Conservation (phyloP, 2,113 vertebrate genomes). For the Natator depressus region DNA sequence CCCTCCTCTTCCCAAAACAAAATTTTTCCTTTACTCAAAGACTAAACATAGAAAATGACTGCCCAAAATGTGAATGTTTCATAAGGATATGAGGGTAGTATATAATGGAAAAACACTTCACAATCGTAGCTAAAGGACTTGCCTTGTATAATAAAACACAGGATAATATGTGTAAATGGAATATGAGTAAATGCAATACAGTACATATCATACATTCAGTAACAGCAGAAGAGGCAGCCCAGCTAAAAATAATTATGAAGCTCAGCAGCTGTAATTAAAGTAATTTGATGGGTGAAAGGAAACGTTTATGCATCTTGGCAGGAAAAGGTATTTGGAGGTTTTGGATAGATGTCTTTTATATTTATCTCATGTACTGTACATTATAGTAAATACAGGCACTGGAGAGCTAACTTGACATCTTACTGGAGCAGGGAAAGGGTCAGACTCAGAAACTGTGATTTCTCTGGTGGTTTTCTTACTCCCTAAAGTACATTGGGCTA, state of each 20-base stretch:
- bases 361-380: conserved; percentile 69
- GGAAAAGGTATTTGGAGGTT: conserved; percentile 79
- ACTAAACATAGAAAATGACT: not conserved
- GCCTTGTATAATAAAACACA: conserved; percentile 44
- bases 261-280: conserved; percentile 83
- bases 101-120: not conserved
- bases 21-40: not conserved
- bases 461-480: not conserved
- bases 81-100: not conserved
- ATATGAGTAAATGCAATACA: conserved; percentile 63
- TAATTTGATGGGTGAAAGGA: conserved; percentile 80
- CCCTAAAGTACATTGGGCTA: not conserved
- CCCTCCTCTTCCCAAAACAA: not conserved
- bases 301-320: conserved; percentile 79
- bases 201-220: conserved; percentile 62
- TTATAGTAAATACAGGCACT: conserved; percentile 60
- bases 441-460: not conserved
- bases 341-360: conserved; percentile 79
- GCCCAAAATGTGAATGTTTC: not conserved
- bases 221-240: conserved; percentile 68
- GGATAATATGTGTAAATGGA: conserved; percentile 35
- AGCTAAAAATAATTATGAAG: conserved; percentile 75
- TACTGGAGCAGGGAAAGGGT: conserved; percentile 13
- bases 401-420: conserved; percentile 35
- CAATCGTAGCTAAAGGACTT: conserved; percentile 42